These are phyloP conservation scores for Patiria miniata DNA, from an alignment of 35 echinoderm and acorn worm species.

Conservation along the genomic window DNA sequence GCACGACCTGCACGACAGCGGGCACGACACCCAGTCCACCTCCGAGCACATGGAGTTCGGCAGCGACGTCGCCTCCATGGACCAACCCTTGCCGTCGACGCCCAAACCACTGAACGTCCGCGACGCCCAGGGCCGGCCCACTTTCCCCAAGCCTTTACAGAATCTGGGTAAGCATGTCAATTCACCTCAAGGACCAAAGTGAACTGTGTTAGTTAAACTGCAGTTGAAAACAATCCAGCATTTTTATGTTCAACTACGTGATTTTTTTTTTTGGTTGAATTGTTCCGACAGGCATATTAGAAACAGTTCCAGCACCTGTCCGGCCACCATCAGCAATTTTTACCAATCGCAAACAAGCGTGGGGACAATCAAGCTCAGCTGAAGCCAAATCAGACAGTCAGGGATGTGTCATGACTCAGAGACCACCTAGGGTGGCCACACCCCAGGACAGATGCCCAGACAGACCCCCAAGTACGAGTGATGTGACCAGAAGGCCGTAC, in stretches of 20 bases:
- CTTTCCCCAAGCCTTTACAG: slow-evolving; percentile 40
- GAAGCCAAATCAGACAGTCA: not conserved
- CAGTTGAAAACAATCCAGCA: not conserved
- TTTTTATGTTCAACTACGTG: no score
- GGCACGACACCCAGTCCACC: slow-evolving; percentile 55
- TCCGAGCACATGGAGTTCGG: slow-evolving; percentile 27
- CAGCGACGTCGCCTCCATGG: slow-evolving; percentile 16
- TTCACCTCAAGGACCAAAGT: not conserved
- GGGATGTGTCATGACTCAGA: not conserved
- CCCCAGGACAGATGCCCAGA: not conserved
- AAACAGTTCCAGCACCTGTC: not conserved
- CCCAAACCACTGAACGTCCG: not conserved
- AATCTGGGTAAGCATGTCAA: slow-evolving; percentile 56
- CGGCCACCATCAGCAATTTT: not conserved
- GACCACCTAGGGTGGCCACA: not conserved
- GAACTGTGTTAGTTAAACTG: not conserved
- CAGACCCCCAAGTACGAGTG: not conserved
- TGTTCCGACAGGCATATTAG: not conserved
- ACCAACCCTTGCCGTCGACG: not conserved
- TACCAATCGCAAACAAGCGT: not conserved
- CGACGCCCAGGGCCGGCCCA: slow-evolving; percentile 18
- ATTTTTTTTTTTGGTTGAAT: no score
- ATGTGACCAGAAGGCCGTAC: not conserved
- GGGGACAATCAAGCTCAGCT: not conserved
- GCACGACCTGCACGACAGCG: slow-evolving; percentile 55